phyloP scores from a whole-genome alignment of 1,140 invertebrate species.

The Zaprionus camerounensis region DNA sequence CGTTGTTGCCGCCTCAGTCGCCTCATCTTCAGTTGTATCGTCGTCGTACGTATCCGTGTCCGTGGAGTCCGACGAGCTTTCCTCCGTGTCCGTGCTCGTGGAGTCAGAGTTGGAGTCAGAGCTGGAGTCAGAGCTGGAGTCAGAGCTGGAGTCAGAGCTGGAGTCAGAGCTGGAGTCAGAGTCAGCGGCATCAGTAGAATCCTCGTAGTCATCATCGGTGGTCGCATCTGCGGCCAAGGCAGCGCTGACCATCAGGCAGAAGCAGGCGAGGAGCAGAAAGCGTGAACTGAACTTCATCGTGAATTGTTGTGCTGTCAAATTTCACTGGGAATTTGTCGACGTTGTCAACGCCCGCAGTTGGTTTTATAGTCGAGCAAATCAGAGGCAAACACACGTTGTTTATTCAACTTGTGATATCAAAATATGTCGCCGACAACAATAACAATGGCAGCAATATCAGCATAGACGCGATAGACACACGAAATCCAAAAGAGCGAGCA shows the following conservation, averaged over 20 bases:
- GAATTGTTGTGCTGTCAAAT: conserved; percentile 29
- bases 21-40: neutral
- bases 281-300: conserved; percentile 59
- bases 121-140: too few species aligned
- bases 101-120: neutral
- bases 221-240: neutral
- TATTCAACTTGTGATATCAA: conserved; percentile 33
- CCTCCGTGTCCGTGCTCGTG: neutral
- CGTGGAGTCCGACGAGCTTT: neutral
- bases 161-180: too few species aligned
- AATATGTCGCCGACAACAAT: conserved; percentile 8
- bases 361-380: conserved; percentile 48
- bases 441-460: neutral
- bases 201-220: neutral
- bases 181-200: neutral
- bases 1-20: neutral
- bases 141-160: too few species aligned
- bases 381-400: conserved; percentile 11
- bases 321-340: conserved; percentile 14
- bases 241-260: conserved; percentile 24
- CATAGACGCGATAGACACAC: neutral
- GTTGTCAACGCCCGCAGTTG: neutral
- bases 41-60: neutral
- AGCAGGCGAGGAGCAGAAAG: conserved; percentile 41
- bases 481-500: neutral